Evolutionary conservation across 2,888 invertebrate species (phyloP), one percentile per base, ranked within the genome.

Genomic region (Acronicta aceris): DNA sequence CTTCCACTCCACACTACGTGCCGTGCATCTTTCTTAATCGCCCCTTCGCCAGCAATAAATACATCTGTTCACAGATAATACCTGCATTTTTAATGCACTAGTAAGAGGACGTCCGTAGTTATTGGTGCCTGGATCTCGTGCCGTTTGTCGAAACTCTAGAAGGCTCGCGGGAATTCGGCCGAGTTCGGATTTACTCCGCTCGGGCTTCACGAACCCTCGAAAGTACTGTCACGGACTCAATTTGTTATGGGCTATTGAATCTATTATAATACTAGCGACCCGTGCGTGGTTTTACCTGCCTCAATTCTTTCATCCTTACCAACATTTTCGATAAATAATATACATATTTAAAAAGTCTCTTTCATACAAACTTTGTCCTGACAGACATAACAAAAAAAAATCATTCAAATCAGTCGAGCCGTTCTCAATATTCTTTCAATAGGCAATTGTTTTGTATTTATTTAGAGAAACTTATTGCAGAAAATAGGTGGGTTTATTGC

Each of bases 91-190:
- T 76, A 67, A 72, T 76, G 70, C 71, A 65, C 21, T 61, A 63
- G 69, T 70, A 68, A 77, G 71, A 64, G 69, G 71, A 65, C 58
- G 68, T 65, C 42, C 61, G 47, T 57, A 58, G 65, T 74, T 73
- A 75, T 76, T 75, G 73, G 71, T 59, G 73, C 61, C 59, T 61
- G 67, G 73, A 71, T 72, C 65, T 58, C 58, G 68, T 57, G 72
- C 62, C 78, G 74, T 79, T 81, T 79, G 80, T 73, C 77, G 79
- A 82, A 84, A 86, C 82, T 85, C 74, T 60, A 73, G 78, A 86
- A 84, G 83, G 79, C 91, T 86, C 89, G 76, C 63, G 87, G 87
- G 89, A 82, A 87, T 83, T 86, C 82, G 81, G 76, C 71, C 63
- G 71, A 81, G 77, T 83, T 85, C 78, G 83, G 86, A 85, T 87